Conservation (phyloP, 2,888 invertebrate species). For the Frankliniella intonsa region DNA sequence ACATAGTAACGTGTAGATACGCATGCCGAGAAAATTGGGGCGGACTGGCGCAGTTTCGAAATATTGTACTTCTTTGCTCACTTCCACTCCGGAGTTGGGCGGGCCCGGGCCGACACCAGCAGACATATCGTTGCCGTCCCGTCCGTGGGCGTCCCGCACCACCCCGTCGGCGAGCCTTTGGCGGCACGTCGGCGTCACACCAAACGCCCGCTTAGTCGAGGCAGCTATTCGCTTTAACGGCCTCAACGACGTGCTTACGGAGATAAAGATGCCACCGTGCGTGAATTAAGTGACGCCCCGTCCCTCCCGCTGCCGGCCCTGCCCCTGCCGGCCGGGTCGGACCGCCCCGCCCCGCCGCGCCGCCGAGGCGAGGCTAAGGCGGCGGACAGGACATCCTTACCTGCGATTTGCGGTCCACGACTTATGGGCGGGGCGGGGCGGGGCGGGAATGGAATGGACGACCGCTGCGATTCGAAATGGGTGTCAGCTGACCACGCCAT, state of each 20-base stretch:
- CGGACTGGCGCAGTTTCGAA: no score
- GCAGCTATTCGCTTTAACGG: not conserved
- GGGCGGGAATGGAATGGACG: not conserved
- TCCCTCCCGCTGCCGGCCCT: not conserved
- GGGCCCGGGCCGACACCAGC: not conserved
- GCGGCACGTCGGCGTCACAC: not conserved
- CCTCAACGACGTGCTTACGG: not conserved
- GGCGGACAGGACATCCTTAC: not conserved
- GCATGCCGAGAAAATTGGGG: no score
- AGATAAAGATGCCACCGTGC: not conserved
- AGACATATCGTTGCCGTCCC: not conserved
- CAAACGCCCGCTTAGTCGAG: not conserved
- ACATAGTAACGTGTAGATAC: no score
- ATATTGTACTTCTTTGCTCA: no score
- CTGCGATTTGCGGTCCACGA: constrained; percentile 1
- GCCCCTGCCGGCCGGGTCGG: not conserved
- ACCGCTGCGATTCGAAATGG: no score
- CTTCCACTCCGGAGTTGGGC: not conserved
- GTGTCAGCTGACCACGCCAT: no score
- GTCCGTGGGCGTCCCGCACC: not conserved
- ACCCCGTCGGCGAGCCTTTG: not conserved
- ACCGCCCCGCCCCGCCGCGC: no score
- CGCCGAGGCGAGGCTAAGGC: not conserved
- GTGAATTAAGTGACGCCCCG: constrained; percentile 2
- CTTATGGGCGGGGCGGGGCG: not conserved